A percentile compares a stretch with the other conserved stretches of the same genome.
Evolutionary conservation across 1,140 invertebrate genomes (phyloP).

Genomic region (Pseudomyrmex dendroicus): DNA sequence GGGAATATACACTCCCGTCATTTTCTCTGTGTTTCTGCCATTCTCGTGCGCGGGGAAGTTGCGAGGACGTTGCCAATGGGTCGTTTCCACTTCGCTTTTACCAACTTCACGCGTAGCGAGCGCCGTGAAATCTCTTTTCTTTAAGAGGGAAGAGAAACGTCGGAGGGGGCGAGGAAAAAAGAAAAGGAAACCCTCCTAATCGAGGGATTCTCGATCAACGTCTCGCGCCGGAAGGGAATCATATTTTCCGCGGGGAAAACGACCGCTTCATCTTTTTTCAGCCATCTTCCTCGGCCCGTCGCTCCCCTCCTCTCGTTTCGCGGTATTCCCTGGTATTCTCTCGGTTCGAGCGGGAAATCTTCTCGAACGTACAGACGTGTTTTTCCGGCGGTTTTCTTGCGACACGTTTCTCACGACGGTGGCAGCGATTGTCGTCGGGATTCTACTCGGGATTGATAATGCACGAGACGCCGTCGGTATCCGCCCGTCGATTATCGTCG

Average conservation of each 20-base stretch:
- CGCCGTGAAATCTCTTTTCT: slow-evolving; percentile 62
- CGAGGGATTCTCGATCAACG: slow-evolving; percentile 80
- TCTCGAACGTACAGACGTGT: slow-evolving; percentile 34
- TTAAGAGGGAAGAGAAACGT: slow-evolving; percentile 26
- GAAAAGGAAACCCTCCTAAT: slow-evolving; percentile 74
- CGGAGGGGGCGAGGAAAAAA: background rate
- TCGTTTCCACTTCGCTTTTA: slow-evolving; percentile 58
- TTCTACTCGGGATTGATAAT: slow-evolving; percentile 67
- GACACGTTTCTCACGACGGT: slow-evolving; percentile 7
- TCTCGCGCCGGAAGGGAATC: slow-evolving; percentile 80
- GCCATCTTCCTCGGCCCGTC: slow-evolving; percentile 20
- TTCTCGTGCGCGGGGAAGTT: slow-evolving; percentile 27
- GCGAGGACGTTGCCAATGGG: slow-evolving; percentile 57
- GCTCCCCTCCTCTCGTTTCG: background rate
- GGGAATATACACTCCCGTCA: slow-evolving; percentile 57
- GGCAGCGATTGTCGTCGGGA: slow-evolving; percentile 62
- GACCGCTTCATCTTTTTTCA: slow-evolving; percentile 64
- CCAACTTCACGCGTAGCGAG: slow-evolving; percentile 41
- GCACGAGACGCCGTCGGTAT: slow-evolving; percentile 39
- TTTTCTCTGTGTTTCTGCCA: slow-evolving; percentile 2
- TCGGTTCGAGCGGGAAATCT: slow-evolving; percentile 39
- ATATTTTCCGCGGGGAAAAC: slow-evolving; percentile 78
- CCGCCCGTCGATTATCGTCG: slow-evolving; percentile 68
- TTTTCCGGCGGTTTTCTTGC: slow-evolving; percentile 68
- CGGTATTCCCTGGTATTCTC: background rate